Evolutionary conservation across 92 coral and sea anemone genomes (phyloP).

Genomic region (Epizoanthus rinbou): DNA sequence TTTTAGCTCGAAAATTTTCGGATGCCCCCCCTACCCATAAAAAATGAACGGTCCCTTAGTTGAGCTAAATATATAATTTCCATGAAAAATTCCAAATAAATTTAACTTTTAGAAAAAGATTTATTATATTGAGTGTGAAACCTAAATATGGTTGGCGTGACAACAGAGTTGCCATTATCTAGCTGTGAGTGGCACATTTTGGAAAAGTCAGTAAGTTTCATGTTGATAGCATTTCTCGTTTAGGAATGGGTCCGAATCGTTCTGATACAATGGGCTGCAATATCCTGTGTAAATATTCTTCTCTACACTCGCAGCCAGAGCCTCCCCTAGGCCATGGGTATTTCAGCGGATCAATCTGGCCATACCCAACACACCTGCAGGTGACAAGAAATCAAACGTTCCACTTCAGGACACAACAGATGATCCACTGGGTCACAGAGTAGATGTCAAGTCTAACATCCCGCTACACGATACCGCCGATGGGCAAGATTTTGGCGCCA

Average conservation of each 20-base stretch:
- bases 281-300: no score
- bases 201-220: background rate
- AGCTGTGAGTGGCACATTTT: no score
- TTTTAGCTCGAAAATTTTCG: no score
- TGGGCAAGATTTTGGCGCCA: background rate
- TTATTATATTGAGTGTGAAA: no score
- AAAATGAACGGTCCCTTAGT: no score
- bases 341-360: constrained; percentile 42
- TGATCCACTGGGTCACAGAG: background rate
- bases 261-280: background rate
- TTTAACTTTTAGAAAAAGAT: no score
- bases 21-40: no score
- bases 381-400: constrained; percentile 19
- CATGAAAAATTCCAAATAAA: no score
- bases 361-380: background rate
- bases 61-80: no score
- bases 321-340: constrained; percentile 19
- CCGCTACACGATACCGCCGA: constrained; percentile 27
- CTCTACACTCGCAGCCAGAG: background rate
- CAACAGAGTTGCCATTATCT: no score
- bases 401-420: constrained; percentile 8
- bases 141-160: no score
- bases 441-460: constrained; percentile 23
- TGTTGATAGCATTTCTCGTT: background rate
- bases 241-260: background rate